Evolutionary conservation across 1,140 invertebrate species (phyloP).

Genomic region (Tetramorium alpestre): DNA sequence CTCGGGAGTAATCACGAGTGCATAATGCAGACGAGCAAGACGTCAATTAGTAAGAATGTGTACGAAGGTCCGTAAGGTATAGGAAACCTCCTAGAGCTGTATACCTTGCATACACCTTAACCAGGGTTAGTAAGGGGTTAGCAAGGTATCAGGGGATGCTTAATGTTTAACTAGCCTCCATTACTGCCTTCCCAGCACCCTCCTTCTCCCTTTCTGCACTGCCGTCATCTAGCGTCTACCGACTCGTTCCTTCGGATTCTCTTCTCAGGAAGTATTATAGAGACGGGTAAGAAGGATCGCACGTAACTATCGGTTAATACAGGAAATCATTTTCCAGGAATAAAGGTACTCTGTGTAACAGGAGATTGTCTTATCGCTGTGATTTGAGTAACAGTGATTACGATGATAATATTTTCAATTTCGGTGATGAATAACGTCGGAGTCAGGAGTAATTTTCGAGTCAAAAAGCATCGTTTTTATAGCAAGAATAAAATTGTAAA

Average conservation of each 20-base stretch:
- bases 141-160: slow-evolving; percentile 83
- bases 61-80: slow-evolving; percentile 79
- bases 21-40: slow-evolving; percentile 80
- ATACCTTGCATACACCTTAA: slow-evolving; percentile 80
- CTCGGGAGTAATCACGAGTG: slow-evolving; percentile 76
- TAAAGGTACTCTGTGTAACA: not conserved
- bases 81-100: slow-evolving; percentile 75
- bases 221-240: slow-evolving; percentile 75
- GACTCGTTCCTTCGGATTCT: slow-evolving; percentile 70
- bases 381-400: slow-evolving; percentile 26
- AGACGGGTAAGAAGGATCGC: slow-evolving; percentile 74
- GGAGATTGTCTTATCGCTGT: not conserved
- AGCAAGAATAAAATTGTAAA: not conserved
- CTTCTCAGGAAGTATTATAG: slow-evolving; percentile 78
- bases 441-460: not conserved
- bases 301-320: slow-evolving; percentile 68
- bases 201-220: slow-evolving; percentile 41
- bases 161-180: slow-evolving; percentile 85
- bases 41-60: slow-evolving; percentile 85
- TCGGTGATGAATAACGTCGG: not conserved
- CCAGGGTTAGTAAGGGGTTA: slow-evolving; percentile 80
- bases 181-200: slow-evolving; percentile 74
- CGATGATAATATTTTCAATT: not conserved
- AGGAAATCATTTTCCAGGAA: slow-evolving; percentile 65
- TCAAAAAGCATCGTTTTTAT: not conserved